Evolutionary conservation across 2,113 vertebrate species (phyloP).

Genomic region (Oreotrochilus melanogaster): DNA sequence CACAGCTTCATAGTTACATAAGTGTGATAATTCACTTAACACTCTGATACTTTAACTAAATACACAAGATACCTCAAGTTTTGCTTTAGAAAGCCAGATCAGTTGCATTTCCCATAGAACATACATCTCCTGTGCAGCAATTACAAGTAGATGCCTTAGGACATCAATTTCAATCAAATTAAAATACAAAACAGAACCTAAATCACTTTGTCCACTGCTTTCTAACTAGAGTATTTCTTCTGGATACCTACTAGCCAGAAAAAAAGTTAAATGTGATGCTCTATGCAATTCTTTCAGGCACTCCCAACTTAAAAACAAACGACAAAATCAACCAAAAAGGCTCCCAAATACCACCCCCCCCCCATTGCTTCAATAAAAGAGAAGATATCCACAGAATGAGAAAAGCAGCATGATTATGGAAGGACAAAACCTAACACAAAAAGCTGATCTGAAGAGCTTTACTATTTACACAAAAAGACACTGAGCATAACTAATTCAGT

Average conservation of each 20-base stretch:
- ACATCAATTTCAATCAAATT: background rate
- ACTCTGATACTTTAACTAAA: background rate
- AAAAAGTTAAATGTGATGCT: background rate
- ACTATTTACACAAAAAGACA: background rate
- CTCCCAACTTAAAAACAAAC: background rate
- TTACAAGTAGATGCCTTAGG: background rate
- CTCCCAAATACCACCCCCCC: background rate
- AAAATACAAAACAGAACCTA: background rate
- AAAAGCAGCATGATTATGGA: background rate
- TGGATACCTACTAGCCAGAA: background rate
- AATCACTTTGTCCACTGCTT: background rate
- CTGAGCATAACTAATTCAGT: background rate
- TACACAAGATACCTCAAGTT: background rate
- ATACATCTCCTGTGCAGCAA: background rate
- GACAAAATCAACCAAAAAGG: background rate
- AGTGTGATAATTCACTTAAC: background rate
- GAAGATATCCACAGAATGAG: background rate
- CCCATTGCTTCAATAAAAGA: background rate
- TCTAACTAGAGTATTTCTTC: background rate
- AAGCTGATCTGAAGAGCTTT: background rate
- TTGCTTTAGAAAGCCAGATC: background rate
- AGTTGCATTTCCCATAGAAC: background rate
- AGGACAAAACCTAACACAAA: background rate
- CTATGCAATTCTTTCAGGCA: background rate
- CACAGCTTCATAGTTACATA: background rate